Base-by-base conservation (phyloP, 2,888 invertebrate species). In the Spialia ferax region DNA sequence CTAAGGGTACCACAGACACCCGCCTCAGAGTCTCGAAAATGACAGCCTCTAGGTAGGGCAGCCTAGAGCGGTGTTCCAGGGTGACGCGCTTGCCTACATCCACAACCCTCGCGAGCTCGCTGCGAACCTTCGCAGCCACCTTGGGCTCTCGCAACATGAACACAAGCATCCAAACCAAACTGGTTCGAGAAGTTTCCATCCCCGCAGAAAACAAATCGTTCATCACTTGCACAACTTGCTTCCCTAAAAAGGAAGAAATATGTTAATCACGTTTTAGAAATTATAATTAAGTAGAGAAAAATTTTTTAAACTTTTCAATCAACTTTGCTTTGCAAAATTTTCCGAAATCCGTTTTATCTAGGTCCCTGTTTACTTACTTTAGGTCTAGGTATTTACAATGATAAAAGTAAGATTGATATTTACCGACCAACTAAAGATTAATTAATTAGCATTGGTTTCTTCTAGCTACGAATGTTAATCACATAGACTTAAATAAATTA, bases 161-260 rank as follows among this genome's bases (percentile, higher is more conserved):
- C 4, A 97, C 93, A 59, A 97, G 94, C n/a, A 96, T 95, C 98
- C 98, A 98, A 67, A 96, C 95, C 38, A 98, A 84, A 2, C 97
- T 96, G 22, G 96, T 97, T 78, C 97, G 97, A 61, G 97, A 96
- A 0, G 97, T 98, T 85, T 98, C 98, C 96, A 97, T 97, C 22
- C 97, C 98, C 38, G 98, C 97, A 15, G 97, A 96, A 89, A 97
- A 98, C 22, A 98, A 93, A 83, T 98, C 98, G 54, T 97, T 97
- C 86, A 98, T 96, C 23, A 97, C 96, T 89, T 98, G 98, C 63
- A 97, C 96, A 83, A 98, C 95, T 87, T 98, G 97, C 60, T 96
- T 95, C 86, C 97, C 97, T 97, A 89, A 60, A 54, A 18, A 15
- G 1, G n/a, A n/a, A n/a, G n/a, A n/a, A n/a, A n/a, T n/a, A n/a